Percentiles rank a stretch among this genome's conserved stretches.
phyloP scores from a whole-genome alignment of 2,888 invertebrate genomes.

The Pristionchus fissidentatus region DNA sequence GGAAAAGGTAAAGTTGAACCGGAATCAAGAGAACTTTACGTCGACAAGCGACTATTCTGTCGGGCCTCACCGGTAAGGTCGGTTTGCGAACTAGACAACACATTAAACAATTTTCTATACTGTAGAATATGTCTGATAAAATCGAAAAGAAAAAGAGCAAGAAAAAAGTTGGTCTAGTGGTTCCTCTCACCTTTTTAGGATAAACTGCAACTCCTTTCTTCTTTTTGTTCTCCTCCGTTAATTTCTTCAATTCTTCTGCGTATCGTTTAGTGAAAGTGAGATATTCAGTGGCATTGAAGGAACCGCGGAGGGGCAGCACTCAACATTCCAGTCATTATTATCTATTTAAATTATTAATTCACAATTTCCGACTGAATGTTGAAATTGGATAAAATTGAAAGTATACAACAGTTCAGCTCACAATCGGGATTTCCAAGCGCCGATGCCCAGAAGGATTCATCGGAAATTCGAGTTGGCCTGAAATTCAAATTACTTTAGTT shows the following conservation, averaged over 20 bases:
- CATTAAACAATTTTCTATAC: no score
- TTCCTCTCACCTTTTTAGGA: background rate
- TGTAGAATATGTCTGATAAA: no score
- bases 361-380: background rate
- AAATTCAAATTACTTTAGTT: background rate
- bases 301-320: slow-evolving; percentile 6
- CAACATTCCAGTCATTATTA: background rate
- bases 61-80: no score
- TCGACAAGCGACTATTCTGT: no score
- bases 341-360: background rate
- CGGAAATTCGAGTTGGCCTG: slow-evolving; percentile 12
- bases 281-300: slow-evolving; percentile 13
- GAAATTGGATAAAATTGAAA: background rate
- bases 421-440: slow-evolving; percentile 39
- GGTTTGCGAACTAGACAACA: background rate
- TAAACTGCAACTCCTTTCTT: background rate
- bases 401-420: background rate
- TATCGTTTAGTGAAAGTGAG: background rate
- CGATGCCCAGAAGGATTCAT: slow-evolving; percentile 40
- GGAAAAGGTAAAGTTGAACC: no score
- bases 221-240: background rate
- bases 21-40: no score
- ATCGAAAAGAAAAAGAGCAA: no score
- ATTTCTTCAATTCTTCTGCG: background rate
- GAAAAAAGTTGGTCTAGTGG: no score